Evolutionary conservation across 2,113 vertebrate genomes (phyloP), one percentile per base, ranked within the genome.

Genomic region (Galbula dea): DNA sequence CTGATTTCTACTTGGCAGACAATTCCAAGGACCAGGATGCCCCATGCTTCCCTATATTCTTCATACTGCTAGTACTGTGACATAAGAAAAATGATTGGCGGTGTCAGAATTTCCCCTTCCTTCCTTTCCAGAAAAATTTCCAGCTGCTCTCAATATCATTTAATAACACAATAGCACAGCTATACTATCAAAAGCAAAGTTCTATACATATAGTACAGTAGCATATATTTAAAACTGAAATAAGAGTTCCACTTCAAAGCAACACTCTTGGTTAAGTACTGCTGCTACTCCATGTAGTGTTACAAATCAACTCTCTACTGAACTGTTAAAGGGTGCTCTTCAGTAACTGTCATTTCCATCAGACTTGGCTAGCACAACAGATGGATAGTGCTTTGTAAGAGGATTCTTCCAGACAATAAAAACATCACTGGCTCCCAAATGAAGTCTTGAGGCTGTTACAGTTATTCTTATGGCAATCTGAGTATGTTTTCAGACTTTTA

Each of bases 41-140:
- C 18, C 17, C 67, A 59, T 23, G 11, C 16, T 24, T 34, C n/a
- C 37, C 43, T 12, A 2, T 0, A 27, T 26, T 21, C 48, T 45
- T n/a, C 26, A 29, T 58, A 45, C 55, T 23, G 39, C 43, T 13
- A 37, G 15, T 2, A 22, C 41, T 11, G 61, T 16, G 26, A 43
- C 30, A 29, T 0, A 55, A 7, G 0, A 0, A 63, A n/a, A 29
- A 55, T 5, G 11, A 9, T 24, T 26, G 59, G 43, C 58, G 74
- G 63, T 3, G 30, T 18, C 54, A 45, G 39, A 54, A 23, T 61
- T 29, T 23, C 68, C 54, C 61, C 57, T 65, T 37, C 32, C 36
- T 54, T 34, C 48, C 55, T 15, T n/a, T 12, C 45, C 21, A 41
- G 16, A 79, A 55, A 52, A 52, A 58, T n/a, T 32, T 30, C 48